Evolutionary conservation across 2,797 vertebrate genomes (phyloP).

Genomic region (Sandelia bainsii): DNA sequence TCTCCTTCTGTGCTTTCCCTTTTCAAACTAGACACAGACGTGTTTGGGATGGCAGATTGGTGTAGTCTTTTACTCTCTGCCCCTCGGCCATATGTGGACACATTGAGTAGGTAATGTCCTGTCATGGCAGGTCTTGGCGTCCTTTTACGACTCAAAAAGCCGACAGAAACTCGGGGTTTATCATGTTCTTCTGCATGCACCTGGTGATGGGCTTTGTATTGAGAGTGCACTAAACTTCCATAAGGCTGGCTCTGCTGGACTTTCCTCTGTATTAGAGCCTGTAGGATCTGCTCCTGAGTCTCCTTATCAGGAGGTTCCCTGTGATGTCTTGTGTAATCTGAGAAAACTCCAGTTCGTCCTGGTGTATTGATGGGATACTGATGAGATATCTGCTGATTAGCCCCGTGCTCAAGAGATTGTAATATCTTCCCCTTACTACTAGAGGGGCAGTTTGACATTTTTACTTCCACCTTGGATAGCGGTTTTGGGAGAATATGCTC

Average conservation of each 20-base stretch:
- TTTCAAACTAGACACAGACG: slow-evolving; percentile 74
- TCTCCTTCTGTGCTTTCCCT: slow-evolving; percentile 78
- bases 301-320: slow-evolving; percentile 87
- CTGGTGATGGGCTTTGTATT: slow-evolving; percentile 78
- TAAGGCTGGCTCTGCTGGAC: slow-evolving; percentile 84
- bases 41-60: slow-evolving; percentile 74
- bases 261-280: slow-evolving; percentile 88
- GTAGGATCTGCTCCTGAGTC: slow-evolving; percentile 91
- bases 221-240: slow-evolving; percentile 68
- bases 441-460: slow-evolving; percentile 60
- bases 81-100: slow-evolving; percentile 95
- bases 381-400: slow-evolving; percentile 74
- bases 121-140: slow-evolving; percentile 93
- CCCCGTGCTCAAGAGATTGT: slow-evolving; percentile 51
- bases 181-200: slow-evolving; percentile 73
- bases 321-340: slow-evolving; percentile 77
- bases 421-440: slow-evolving; percentile 47
- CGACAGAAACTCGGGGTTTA: slow-evolving; percentile 86
- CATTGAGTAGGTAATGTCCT: slow-evolving; percentile 96
- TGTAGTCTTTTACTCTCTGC: slow-evolving; percentile 89
- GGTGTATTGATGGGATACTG: slow-evolving; percentile 64
- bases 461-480: slow-evolving; percentile 85
- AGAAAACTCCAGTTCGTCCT: slow-evolving; percentile 71
- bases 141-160: slow-evolving; percentile 90
- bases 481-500: slow-evolving; percentile 95